These are phyloP conservation scores for Nowickia ferox DNA, from an alignment of 2,888 invertebrate species.

Conservation along the genomic window DNA sequence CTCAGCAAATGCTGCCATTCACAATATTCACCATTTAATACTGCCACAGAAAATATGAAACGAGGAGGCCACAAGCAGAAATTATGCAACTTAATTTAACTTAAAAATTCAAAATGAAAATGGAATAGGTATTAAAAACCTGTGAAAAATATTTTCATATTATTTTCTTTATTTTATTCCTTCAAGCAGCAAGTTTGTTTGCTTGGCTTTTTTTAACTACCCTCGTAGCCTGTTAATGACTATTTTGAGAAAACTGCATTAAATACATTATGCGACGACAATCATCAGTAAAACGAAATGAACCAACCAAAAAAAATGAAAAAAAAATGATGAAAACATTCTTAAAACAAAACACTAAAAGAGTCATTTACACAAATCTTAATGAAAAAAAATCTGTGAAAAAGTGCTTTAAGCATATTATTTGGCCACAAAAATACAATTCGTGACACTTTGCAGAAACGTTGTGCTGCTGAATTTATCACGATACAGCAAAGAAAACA, in stretches of 20 bases:
- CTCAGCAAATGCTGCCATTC: conserved; percentile 1
- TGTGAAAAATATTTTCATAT: no score
- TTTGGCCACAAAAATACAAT: conserved; percentile 25
- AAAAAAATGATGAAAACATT: background rate
- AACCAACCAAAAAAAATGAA: conserved; percentile 3
- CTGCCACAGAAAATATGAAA: background rate
- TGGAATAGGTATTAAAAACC: no score
- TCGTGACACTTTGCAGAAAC: conserved; percentile 29
- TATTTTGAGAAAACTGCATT: conserved; percentile 40
- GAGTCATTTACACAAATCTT: conserved; percentile 53
- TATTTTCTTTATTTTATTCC: no score
- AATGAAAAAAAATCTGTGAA: conserved; percentile 25
- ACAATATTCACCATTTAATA: background rate
- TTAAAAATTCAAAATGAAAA: no score
- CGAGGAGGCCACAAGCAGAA: background rate
- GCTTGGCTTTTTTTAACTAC: background rate
- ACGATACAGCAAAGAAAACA: background rate
- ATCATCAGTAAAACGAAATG: conserved; percentile 34
- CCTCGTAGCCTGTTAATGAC: conserved; percentile 43
- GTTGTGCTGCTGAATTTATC: conserved; percentile 22
- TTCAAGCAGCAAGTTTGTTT: background rate
- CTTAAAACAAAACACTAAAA: conserved; percentile 35
- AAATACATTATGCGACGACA: conserved; percentile 50
- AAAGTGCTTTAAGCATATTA: conserved; percentile 40
- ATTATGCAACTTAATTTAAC: no score